Evolutionary conservation across 2,113 vertebrate genomes (phyloP).

Genomic region (Acinonyx jubatus): DNA sequence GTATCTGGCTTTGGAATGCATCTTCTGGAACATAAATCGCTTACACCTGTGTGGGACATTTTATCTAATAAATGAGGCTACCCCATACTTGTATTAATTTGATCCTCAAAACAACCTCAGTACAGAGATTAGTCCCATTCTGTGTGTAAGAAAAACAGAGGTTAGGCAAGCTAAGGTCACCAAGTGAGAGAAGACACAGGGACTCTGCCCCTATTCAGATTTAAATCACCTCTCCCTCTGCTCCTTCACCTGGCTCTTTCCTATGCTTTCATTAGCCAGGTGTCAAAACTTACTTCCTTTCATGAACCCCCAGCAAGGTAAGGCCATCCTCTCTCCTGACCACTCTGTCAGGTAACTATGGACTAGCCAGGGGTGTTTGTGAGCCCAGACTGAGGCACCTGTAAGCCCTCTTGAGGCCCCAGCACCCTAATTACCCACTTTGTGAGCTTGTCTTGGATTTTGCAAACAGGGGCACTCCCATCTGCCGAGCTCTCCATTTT

Average conservation of each 20-base stretch:
- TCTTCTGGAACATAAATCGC: conserved; percentile 8
- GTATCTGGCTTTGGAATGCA: background rate
- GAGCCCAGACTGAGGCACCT: background rate
- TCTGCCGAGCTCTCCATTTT: conserved; percentile 58
- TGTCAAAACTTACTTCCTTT: conserved; percentile 11
- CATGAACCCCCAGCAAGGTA: background rate
- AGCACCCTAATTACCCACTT: conserved; percentile 53
- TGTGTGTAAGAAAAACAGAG: background rate
- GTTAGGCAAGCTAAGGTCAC: background rate
- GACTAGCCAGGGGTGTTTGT: background rate
- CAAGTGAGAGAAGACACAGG: background rate
- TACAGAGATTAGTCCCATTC: background rate
- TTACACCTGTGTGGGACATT: background rate
- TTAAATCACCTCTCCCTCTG: background rate
- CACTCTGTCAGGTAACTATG: background rate
- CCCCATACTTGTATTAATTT: background rate
- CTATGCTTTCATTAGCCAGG: background rate
- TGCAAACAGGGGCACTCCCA: conserved; percentile 54
- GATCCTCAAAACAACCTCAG: background rate
- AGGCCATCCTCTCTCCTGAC: background rate
- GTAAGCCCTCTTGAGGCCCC: background rate
- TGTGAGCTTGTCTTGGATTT: conserved; percentile 32
- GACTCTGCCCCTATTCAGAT: background rate
- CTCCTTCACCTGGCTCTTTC: background rate
- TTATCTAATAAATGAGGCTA: background rate